Evolutionary conservation across 1,140 invertebrate genomes (phyloP), one percentile per base, ranked within the genome.

Genomic region (Zaprionus gabonicus): DNA sequence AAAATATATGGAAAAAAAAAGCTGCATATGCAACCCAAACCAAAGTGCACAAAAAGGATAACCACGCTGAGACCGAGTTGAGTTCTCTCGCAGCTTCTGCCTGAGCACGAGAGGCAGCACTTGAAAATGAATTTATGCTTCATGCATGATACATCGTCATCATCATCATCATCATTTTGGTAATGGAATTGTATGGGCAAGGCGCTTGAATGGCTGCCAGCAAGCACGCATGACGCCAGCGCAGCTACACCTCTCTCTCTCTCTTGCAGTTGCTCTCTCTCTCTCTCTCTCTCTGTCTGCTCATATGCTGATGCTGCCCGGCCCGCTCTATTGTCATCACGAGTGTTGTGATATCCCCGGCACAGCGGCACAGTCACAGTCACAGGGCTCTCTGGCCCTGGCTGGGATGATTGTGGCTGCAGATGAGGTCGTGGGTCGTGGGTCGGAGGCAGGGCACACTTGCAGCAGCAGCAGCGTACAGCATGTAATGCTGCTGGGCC

Each of bases 121-220:
- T 90, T 90, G 78, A 87, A 87, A 87, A 82, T 87, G 80, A 90
- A 90, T 90, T 90, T 90, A 85, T 90, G 81, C 85, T 82, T 90
- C 85, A 90, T 90, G 85, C 79, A 90, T 90, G 85, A 90, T 90
- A 90, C 85, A 90, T 90, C 81, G 73, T 82, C 84, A 87, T 78
- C 80, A 75, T 55, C 76, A 65, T 34, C 70, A 62, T 57, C 59
- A 65, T 20, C 64, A 81, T 87, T 87, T 87, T 81, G 84, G 85
- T 87, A 87, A 87, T 87, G 84, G 84, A 87, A 88, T 88, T 87
- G 84, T 81, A 87, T 82, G 84, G 74, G 62, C 77, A 63, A 70
- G 66, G 63, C 70, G 69, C 82, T 87, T 71, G 58, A 78, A 69
- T 70, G 73, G 73, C 73, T 76, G 60, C 64, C 80, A 79, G 67